These are phyloP conservation scores for Eubucco bourcierii DNA, from an alignment of 2,113 vertebrate genomes.

Conservation along the genomic window DNA sequence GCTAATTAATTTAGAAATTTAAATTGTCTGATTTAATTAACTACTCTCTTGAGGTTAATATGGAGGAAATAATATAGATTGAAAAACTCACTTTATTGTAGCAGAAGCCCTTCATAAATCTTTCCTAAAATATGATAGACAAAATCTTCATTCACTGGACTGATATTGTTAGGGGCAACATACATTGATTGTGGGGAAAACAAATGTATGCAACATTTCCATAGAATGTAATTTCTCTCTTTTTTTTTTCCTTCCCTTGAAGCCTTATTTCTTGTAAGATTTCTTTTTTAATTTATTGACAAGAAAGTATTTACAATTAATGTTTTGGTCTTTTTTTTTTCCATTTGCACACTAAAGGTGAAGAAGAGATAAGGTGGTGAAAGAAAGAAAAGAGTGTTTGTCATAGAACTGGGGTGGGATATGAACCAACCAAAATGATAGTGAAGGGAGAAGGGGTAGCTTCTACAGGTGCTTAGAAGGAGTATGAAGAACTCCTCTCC, in stretches of 20 bases:
- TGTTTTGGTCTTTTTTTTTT: too few species aligned
- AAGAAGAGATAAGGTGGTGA: background rate
- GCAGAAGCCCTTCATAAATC: background rate
- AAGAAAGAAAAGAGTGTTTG: background rate
- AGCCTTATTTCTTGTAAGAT: background rate
- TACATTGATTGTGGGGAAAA: background rate
- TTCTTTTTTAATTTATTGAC: background rate
- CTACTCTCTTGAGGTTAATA: background rate
- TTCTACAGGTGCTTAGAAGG: background rate
- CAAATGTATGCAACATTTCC: background rate
- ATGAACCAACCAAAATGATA: background rate
- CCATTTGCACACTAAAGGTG: background rate
- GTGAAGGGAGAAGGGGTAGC: background rate
- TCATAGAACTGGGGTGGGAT: background rate
- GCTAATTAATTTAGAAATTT: slow-evolving; percentile 33
- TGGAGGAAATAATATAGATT: background rate
- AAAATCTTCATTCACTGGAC: background rate
- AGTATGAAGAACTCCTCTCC: background rate
- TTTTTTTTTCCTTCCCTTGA: background rate
- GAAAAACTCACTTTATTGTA: background rate
- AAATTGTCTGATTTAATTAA: background rate
- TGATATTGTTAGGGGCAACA: background rate
- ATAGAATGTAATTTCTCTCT: background rate
- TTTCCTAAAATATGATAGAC: background rate
- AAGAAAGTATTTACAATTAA: background rate